A percentile compares a stretch with the other conserved stretches of the same genome.
Evolutionary conservation across 2,888 invertebrate species (phyloP).

Genomic region (Eudemis profundana): DNA sequence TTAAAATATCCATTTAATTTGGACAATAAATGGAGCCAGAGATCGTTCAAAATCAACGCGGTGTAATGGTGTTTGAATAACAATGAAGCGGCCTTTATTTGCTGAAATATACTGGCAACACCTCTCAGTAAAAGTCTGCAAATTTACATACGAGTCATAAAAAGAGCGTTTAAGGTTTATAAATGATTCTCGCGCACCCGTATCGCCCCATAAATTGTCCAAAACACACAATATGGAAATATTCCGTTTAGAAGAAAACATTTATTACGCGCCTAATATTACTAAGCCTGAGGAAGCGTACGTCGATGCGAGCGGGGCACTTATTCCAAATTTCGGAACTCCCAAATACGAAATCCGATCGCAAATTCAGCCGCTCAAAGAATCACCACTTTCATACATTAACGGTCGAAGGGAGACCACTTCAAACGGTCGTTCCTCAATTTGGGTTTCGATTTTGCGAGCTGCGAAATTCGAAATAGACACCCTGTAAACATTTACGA

Average conservation of each 20-base stretch:
- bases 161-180: constrained; percentile 7
- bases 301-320: constrained; percentile 74
- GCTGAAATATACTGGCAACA: constrained; percentile 26
- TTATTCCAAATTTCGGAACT: constrained; percentile 32
- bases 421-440: constrained; percentile 35
- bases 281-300: constrained; percentile 83
- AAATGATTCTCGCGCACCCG: constrained; percentile 28
- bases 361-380: constrained; percentile 40
- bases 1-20: constrained; percentile 55
- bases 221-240: constrained; percentile 66
- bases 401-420: constrained; percentile 37
- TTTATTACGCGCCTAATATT: constrained; percentile 84
- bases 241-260: constrained; percentile 79
- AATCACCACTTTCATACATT: constrained; percentile 43
- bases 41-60: neutral
- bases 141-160: constrained; percentile 37
- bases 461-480: constrained; percentile 38
- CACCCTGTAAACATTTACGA: constrained; percentile 72
- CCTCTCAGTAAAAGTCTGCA: constrained; percentile 11
- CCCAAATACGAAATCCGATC: constrained; percentile 28
- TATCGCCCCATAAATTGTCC: constrained; percentile 65
- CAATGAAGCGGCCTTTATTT: neutral
- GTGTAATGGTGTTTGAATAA: neutral
- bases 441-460: constrained; percentile 34
- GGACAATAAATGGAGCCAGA: constrained; percentile 64